Conservation (phyloP, 2,113 vertebrate genomes). For the Myanophis thanlyinensis region DNA sequence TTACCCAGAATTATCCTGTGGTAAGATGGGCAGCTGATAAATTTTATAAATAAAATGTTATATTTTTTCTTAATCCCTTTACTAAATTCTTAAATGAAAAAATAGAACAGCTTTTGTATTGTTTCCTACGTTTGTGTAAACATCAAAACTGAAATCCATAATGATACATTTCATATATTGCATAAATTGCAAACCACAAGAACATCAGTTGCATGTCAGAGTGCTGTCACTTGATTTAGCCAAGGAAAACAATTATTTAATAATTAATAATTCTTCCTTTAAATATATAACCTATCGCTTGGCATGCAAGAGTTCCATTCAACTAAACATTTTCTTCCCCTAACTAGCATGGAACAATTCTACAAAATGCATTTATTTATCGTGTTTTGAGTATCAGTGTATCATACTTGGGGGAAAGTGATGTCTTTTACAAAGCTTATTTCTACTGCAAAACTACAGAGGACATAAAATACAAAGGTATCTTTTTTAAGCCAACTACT, state of each 20-base stretch:
- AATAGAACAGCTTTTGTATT: background rate
- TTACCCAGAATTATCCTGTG: background rate
- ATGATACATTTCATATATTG: background rate
- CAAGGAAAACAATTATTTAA: background rate
- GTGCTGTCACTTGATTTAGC: constrained; percentile 3
- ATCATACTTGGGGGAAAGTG: background rate
- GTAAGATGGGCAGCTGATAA: no score
- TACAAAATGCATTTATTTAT: background rate
- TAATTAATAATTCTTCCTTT: background rate
- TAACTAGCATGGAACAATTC: background rate
- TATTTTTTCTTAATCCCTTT: background rate
- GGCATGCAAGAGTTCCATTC: background rate
- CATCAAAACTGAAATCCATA: background rate
- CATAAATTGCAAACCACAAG: background rate
- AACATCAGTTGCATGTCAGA: background rate
- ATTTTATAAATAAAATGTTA: background rate
- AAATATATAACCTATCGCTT: background rate
- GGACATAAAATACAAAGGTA: background rate
- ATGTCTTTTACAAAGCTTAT: background rate
- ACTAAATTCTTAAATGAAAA: background rate
- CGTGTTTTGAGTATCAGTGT: background rate
- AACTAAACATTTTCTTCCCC: background rate
- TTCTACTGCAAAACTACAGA: background rate
- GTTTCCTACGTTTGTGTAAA: background rate
- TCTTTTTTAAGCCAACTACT: background rate